Percentiles rank a stretch among this genome's conserved stretches.
Evolutionary conservation across 2,888 invertebrate genomes (phyloP).

Genomic region (Diaphora mendica): DNA sequence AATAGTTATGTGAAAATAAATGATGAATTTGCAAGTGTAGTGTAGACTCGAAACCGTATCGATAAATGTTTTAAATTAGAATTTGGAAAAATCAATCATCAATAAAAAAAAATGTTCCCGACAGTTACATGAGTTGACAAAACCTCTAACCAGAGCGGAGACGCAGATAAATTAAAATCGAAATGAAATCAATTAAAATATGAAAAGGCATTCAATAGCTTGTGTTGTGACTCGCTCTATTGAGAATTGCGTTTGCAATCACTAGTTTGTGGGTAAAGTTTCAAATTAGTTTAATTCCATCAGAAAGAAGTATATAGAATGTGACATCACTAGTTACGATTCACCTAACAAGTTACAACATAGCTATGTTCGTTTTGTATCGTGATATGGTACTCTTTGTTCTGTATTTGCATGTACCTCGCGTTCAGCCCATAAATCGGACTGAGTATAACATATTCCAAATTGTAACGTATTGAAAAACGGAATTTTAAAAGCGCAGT

Average conservation of each 20-base stretch:
- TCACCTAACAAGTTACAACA: conserved; percentile 28
- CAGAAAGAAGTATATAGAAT: not conserved
- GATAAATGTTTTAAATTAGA: not conserved
- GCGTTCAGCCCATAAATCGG: conserved; percentile 52
- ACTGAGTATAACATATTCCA: conserved; percentile 49
- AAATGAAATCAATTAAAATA: not conserved
- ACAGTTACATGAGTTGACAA: not conserved
- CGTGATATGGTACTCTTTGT: conserved; percentile 31
- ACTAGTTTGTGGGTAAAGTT: not conserved
- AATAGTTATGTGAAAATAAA: not conserved
- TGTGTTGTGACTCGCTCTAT: not conserved
- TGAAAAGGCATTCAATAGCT: not conserved
- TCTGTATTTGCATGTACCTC: conserved; percentile 43
- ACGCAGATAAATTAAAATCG: not conserved
- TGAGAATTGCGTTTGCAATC: not conserved
- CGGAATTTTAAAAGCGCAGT: conserved; percentile 26
- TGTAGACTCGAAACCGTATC: not conserved
- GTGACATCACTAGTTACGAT: conserved; percentile 15
- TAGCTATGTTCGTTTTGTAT: conserved; percentile 32
- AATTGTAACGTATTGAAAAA: conserved; percentile 52
- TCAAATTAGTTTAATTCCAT: not conserved
- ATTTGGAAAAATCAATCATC: not conserved
- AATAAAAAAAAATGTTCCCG: not conserved
- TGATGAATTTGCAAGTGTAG: not conserved
- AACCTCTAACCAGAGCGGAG: not conserved